Evolutionary conservation across 2,797 vertebrate species (phyloP).

Genomic region (Sebastes iracundus): DNA sequence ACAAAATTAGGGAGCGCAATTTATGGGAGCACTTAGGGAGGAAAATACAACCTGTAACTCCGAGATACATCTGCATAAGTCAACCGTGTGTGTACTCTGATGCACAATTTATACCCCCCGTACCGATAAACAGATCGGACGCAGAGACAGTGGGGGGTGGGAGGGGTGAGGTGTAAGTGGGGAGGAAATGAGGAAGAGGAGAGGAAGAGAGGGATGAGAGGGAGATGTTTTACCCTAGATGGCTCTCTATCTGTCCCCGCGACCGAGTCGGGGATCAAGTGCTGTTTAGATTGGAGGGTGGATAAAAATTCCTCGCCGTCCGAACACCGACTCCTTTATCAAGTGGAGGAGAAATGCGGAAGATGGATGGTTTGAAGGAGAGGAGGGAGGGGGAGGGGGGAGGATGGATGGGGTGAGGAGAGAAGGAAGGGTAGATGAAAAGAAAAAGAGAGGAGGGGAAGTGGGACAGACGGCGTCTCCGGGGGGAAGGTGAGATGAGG

Average conservation of each 20-base stretch:
- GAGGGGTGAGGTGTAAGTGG: neutral
- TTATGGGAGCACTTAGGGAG: conserved; percentile 79
- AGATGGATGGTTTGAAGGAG: conserved; percentile 14
- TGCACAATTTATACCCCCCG: conserved; percentile 69
- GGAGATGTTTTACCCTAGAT: conserved; percentile 79
- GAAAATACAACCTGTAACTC: conserved; percentile 72
- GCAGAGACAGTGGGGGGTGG: conserved; percentile 1
- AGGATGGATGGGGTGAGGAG: neutral
- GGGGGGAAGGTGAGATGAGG: neutral
- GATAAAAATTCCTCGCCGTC: conserved; percentile 84
- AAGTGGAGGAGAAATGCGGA: conserved; percentile 35
- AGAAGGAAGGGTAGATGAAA: neutral
- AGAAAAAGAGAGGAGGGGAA: neutral
- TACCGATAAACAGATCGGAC: conserved; percentile 63
- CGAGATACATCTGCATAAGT: conserved; percentile 68
- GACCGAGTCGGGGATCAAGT: conserved; percentile 70
- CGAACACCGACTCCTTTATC: conserved; percentile 44
- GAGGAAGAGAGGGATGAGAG: conserved; percentile 40
- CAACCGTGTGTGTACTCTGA: conserved; percentile 54
- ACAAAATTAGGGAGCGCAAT: conserved; percentile 67
- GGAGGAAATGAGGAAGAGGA: neutral
- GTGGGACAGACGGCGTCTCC: neutral
- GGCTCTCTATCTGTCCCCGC: conserved; percentile 60
- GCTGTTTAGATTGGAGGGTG: conserved; percentile 80
- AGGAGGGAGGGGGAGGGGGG: neutral